These are phyloP conservation scores for Sapayoa aenigma DNA, from an alignment of 2,113 vertebrate genomes.

Conservation along the genomic window DNA sequence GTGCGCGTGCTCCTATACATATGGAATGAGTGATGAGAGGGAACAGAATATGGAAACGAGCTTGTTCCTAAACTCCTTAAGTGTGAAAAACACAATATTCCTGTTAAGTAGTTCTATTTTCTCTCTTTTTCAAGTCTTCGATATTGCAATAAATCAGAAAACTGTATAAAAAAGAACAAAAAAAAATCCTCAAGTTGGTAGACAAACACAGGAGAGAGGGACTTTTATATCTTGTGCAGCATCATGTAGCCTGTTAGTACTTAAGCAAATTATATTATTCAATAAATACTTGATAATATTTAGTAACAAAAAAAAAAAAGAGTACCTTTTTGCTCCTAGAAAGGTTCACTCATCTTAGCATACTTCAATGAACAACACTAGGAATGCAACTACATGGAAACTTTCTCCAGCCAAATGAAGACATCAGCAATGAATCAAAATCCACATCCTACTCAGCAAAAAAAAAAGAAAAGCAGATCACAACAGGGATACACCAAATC, in stretches of 20 bases:
- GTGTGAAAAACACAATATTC: neutral
- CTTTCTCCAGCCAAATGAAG: neutral
- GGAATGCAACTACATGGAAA: neutral
- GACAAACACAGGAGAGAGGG: neutral
- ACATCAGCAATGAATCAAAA: neutral
- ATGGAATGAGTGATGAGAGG: neutral
- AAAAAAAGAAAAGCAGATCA: neutral
- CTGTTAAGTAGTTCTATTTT: neutral
- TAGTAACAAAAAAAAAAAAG: neutral
- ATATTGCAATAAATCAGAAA: neutral
- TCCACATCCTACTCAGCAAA: neutral
- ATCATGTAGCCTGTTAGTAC: neutral
- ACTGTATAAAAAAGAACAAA: neutral
- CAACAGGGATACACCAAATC: neutral
- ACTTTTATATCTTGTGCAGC: neutral
- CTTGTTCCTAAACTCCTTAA: neutral
- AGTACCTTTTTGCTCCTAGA: neutral
- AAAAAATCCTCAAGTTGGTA: neutral
- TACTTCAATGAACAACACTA: neutral
- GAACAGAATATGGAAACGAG: neutral
- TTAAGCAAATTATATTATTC: neutral
- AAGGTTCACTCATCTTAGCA: neutral
- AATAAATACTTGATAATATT: neutral
- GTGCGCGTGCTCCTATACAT: neutral
- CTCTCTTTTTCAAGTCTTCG: neutral